A percentile compares a stretch with the other conserved stretches of the same genome.
Conservation (phyloP, 2,888 invertebrate species). For the Malacosoma neustria region DNA sequence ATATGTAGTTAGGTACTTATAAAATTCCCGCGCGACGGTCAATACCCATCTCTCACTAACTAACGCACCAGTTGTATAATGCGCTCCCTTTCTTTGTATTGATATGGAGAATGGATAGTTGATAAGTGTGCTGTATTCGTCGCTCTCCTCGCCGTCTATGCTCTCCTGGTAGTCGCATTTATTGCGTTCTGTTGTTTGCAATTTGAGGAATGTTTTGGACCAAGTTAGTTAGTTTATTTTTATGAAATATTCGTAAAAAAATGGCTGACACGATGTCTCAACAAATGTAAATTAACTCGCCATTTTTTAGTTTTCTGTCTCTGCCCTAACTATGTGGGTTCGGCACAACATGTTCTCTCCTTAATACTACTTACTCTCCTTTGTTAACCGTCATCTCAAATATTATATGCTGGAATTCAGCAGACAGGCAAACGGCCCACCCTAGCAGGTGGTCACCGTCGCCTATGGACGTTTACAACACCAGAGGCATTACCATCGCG, state of each 20-base stretch:
- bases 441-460: not conserved
- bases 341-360: too few relatives aligned
- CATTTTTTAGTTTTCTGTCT: too few relatives aligned
- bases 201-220: slow-evolving; percentile 5
- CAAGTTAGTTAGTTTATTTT: too few relatives aligned
- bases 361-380: too few relatives aligned
- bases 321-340: too few relatives aligned
- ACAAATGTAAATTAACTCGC: too few relatives aligned
- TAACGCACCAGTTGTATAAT: slow-evolving; percentile 49
- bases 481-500: not conserved
- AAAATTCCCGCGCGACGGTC: slow-evolving; percentile 48
- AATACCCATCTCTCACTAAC: slow-evolving; percentile 44
- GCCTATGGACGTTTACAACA: not conserved
- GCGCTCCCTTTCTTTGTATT: slow-evolving; percentile 46
- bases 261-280: too few relatives aligned
- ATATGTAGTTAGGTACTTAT: too few relatives aligned
- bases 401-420: too few relatives aligned
- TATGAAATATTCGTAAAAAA: too few relatives aligned
- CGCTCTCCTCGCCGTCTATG: slow-evolving; percentile 13
- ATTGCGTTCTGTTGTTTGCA: slow-evolving; percentile 9
- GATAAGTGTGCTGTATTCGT: slow-evolving; percentile 16
- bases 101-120: slow-evolving; percentile 51
- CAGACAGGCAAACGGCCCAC: not conserved
- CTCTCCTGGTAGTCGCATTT: slow-evolving; percentile 16
- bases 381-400: too few relatives aligned